These are phyloP conservation scores for Thunnus thynnus DNA, from an alignment of 2,113 vertebrate genomes.

Conservation along the genomic window DNA sequence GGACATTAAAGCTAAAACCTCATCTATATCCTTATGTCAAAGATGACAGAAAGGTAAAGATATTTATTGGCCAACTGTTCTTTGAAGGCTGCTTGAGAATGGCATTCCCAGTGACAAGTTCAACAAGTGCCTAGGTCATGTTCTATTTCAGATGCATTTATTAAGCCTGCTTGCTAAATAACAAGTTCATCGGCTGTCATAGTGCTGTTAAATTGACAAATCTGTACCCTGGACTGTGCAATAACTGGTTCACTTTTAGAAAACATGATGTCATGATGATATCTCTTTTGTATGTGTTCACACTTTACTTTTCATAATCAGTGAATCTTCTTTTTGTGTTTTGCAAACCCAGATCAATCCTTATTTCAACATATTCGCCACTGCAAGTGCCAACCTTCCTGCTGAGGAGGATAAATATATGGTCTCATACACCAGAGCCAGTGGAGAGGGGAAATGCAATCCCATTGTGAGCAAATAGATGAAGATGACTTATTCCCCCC, in stretches of 20 bases:
- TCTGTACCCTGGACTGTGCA: background rate
- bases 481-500: slow-evolving; percentile 62
- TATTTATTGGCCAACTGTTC: slow-evolving; percentile 23
- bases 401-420: slow-evolving; percentile 31
- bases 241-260: background rate
- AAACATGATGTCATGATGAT: slow-evolving; percentile 6
- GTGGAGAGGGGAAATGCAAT: slow-evolving; percentile 58
- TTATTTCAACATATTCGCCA: slow-evolving; percentile 37
- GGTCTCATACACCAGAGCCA: slow-evolving; percentile 36
- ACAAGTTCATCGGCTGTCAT: background rate
- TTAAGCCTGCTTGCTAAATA: background rate
- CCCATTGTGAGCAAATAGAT: slow-evolving; percentile 72
- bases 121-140: slow-evolving; percentile 21
- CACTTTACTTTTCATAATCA: slow-evolving; percentile 32
- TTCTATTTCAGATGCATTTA: slow-evolving; percentile 31
- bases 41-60: slow-evolving; percentile 20
- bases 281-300: slow-evolving; percentile 31
- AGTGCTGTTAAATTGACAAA: slow-evolving; percentile 16
- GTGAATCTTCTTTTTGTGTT: slow-evolving; percentile 25
- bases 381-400: slow-evolving; percentile 21
- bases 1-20: slow-evolving; percentile 4
- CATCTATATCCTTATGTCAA: slow-evolving; percentile 15
- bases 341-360: slow-evolving; percentile 34
- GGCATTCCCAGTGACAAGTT: background rate
- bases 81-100: slow-evolving; percentile 41